Conservation (phyloP, 2,888 invertebrate species). For the Microplitis manilae region DNA sequence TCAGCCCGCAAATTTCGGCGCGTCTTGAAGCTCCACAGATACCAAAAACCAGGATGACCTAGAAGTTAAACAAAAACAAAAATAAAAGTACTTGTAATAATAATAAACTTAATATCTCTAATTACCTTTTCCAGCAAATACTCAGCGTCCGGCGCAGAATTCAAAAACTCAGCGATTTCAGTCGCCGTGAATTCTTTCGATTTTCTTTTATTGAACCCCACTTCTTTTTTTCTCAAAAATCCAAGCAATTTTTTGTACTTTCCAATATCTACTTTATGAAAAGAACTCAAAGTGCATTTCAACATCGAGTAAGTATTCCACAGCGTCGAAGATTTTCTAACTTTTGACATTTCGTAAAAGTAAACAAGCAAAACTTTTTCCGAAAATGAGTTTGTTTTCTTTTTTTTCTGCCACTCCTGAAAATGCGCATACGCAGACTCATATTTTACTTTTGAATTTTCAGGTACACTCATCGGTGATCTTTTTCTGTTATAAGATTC, state of each 20-base stretch:
- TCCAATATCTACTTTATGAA: constrained; percentile 48
- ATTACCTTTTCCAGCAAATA: constrained; percentile 53
- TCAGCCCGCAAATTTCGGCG: constrained; percentile 22
- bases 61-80: constrained; percentile 16
- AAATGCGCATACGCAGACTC: not conserved
- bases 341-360: constrained; percentile 50
- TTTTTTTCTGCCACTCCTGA: constrained; percentile 12
- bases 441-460: constrained; percentile 19
- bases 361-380: constrained; percentile 43
- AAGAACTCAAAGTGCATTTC: constrained; percentile 47
- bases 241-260: constrained; percentile 47
- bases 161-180: constrained; percentile 55
- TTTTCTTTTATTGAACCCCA: constrained; percentile 58
- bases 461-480: not conserved
- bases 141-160: constrained; percentile 52
- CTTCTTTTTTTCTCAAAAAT: constrained; percentile 55
- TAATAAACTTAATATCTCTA: constrained; percentile 40
- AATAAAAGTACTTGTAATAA: constrained; percentile 44
- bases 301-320: constrained; percentile 56
- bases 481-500: too few species aligned
- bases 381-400: not conserved
- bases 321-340: constrained; percentile 52
- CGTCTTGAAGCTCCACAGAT: constrained; percentile 35
- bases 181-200: constrained; percentile 55
- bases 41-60: constrained; percentile 36